A percentile compares a stretch with the other conserved stretches of the same genome.
Conservation (phyloP, 2,113 vertebrate genomes). For the Pollachius pollachius region DNA sequence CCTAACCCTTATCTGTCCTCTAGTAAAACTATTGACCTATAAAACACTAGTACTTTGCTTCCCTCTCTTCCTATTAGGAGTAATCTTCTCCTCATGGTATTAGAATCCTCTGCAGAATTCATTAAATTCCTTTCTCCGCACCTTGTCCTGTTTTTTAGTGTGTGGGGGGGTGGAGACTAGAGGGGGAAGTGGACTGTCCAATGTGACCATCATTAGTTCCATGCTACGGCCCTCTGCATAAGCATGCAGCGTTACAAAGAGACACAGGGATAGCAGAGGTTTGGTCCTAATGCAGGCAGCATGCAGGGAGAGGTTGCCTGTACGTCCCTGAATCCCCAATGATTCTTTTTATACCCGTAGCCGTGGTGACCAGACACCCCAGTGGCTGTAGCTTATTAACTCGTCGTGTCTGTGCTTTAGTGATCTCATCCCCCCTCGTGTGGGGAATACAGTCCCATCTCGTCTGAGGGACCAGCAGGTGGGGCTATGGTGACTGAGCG, state of each 20-base stretch:
- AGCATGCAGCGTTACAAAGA: conserved; percentile 50
- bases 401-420: conserved; percentile 31
- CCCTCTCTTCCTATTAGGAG: too few relatives aligned
- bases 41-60: too few relatives aligned
- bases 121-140: too few relatives aligned
- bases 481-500: too few relatives aligned
- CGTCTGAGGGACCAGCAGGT: too few relatives aligned
- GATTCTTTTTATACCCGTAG: conserved; percentile 1
- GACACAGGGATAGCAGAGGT: conserved; percentile 17
- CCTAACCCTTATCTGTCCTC: too few relatives aligned
- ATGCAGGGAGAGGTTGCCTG: conserved; percentile 47
- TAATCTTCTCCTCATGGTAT: too few relatives aligned
- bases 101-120: too few relatives aligned
- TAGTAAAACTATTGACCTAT: too few relatives aligned
- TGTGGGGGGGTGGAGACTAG: too few relatives aligned
- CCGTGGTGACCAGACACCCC: conserved; percentile 9
- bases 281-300: conserved; percentile 43
- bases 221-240: conserved; percentile 31
- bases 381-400: conserved; percentile 45
- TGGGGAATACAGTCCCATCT: background rate
- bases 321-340: conserved; percentile 8
- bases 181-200: too few relatives aligned
- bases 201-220: background rate
- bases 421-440: conserved; percentile 11
- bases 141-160: too few relatives aligned